Conservation (phyloP, 2,113 vertebrate genomes). For the Notothenia rossii region DNA sequence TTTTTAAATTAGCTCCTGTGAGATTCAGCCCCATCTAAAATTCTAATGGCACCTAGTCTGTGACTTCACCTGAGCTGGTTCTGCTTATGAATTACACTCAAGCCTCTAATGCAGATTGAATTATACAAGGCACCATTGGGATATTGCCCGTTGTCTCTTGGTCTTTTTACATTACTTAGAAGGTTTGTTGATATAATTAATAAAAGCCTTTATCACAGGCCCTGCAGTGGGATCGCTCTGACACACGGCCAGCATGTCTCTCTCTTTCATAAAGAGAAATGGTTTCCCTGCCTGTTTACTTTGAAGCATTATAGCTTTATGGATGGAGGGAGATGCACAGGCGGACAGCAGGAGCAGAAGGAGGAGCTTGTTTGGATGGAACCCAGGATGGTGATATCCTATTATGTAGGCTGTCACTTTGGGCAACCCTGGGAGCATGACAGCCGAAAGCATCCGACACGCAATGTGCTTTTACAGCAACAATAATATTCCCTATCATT, state of each 20-base stretch:
- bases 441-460: slow-evolving; percentile 44
- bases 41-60: slow-evolving; percentile 38
- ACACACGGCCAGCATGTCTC: slow-evolving; percentile 7
- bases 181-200: slow-evolving; percentile 71
- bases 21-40: slow-evolving; percentile 60
- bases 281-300: slow-evolving; percentile 48
- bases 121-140: slow-evolving; percentile 52
- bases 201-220: slow-evolving; percentile 49
- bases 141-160: slow-evolving; percentile 53
- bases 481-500: slow-evolving; percentile 47
- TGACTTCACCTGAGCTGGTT: slow-evolving; percentile 50
- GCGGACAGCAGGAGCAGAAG: slow-evolving; percentile 32
- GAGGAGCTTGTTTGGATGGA: slow-evolving; percentile 52
- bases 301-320: slow-evolving; percentile 42
- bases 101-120: slow-evolving; percentile 56
- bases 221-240: slow-evolving; percentile 41
- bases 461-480: slow-evolving; percentile 51
- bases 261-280: slow-evolving; percentile 64
- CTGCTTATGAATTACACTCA: slow-evolving; percentile 48
- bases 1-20: slow-evolving; percentile 69
- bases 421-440: slow-evolving; percentile 52
- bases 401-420: slow-evolving; percentile 75
- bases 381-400: slow-evolving; percentile 55
- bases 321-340: slow-evolving; percentile 48
- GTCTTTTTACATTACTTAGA: slow-evolving; percentile 65